Evolutionary conservation across 1,140 invertebrate species (phyloP), one percentile per base, ranked within the genome.

Genomic region (Orius insidiosus): DNA sequence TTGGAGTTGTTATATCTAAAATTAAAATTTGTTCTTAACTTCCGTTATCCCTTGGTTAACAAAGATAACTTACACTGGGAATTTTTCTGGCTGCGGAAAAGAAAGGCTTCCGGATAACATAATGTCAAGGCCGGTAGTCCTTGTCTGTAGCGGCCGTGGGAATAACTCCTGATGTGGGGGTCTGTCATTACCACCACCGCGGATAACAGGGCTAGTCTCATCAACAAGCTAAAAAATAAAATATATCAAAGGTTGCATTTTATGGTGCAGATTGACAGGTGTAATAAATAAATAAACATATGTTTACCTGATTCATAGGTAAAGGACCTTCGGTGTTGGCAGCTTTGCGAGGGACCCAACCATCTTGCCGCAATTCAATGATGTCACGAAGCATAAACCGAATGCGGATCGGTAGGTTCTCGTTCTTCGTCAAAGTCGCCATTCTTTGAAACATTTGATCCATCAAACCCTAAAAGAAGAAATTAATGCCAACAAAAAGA

Each of bases 371-470:
- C 61, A 97, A 71, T 62, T 97, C 92, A 56, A 92, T 81, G 45
- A 90, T 77, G 72, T 97, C 90, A 62, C 87, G 81, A 60, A 94
- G 70, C 87, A 95, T 92, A 66, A 95, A 95, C 56, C 87, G 79
- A 62, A 97, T 95, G 59, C 92, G 78, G 59, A 85, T 80, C 59
- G 86, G 87, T 65, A 96, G 76, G 57, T 92, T 85, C 60, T 65
- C 67, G 62, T 80, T 82, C 54, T 75, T 69, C 55, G 84, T 80
- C 60, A 92, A 73, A 60, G 78, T 75, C 19, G 52, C 45, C 75
- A 97, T 93, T 64, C 88, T 81, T 62, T 78, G 74, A 72, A 97
- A 96, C 70, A 96, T 96, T 72, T 95, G 90, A 68, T 93, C 80
- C 87, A 86, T 85, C 64, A 85, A 63, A 58, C 63, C 61, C 68